A percentile compares a stretch with the other conserved stretches of the same genome.
Evolutionary conservation across 2,113 vertebrate genomes (phyloP).

Genomic region (Myodes glareolus): DNA sequence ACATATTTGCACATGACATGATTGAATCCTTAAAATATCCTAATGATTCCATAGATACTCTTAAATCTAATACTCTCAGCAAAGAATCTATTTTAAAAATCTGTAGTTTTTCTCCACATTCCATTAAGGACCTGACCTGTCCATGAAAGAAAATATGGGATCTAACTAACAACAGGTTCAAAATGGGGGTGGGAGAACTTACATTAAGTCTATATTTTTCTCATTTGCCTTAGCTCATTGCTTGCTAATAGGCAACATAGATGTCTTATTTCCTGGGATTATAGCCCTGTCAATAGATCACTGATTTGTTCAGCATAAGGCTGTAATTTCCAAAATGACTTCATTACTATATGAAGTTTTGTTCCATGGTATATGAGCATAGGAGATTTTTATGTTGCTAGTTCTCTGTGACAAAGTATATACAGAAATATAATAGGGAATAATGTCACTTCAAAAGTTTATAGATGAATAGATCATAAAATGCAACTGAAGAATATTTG

Average conservation of each 20-base stretch:
- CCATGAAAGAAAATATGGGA: neutral
- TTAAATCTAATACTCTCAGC: neutral
- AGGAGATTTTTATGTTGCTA: neutral
- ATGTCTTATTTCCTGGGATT: neutral
- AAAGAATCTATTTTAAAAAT: neutral
- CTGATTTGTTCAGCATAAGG: neutral
- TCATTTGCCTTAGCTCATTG: neutral
- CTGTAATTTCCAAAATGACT: neutral
- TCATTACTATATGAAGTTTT: neutral
- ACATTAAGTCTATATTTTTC: neutral
- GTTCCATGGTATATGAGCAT: neutral
- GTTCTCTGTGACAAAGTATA: neutral
- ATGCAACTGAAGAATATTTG: neutral
- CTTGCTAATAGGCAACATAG: neutral
- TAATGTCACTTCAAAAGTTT: neutral
- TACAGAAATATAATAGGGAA: neutral
- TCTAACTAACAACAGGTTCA: neutral
- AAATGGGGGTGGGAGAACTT: neutral
- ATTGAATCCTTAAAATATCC: neutral
- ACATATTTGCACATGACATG: neutral
- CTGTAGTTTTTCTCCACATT: neutral
- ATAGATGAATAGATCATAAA: slow-evolving; percentile 3
- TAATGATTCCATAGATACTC: neutral
- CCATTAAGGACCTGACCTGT: neutral
- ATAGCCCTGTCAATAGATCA: neutral